phyloP scores from a whole-genome alignment of 1,140 invertebrate species.

The Atopsyche davidsoni region DNA sequence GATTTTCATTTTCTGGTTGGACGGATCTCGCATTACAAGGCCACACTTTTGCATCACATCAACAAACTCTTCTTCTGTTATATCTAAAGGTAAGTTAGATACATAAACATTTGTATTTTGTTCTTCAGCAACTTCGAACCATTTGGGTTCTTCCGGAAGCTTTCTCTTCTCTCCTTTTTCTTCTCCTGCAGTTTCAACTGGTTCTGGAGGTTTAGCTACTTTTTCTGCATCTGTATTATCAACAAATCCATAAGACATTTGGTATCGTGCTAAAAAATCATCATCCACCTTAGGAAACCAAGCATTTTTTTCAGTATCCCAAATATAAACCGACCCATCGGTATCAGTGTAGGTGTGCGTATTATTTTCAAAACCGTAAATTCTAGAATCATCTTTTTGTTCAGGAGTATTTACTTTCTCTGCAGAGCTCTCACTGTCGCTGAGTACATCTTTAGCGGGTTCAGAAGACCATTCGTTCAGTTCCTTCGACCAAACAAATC shows the following conservation, averaged over 20 bases:
- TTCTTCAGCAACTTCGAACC: constrained; percentile 92
- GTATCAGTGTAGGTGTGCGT: constrained; percentile 77
- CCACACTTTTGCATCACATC: constrained; percentile 95
- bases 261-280: constrained; percentile 93
- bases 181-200: constrained; percentile 33
- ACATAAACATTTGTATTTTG: constrained; percentile 98
- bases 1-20: constrained; percentile 80
- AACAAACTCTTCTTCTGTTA: constrained; percentile 84
- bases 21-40: constrained; percentile 84
- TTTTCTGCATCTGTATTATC: constrained; percentile 45
- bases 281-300: constrained; percentile 98
- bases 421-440: constrained; percentile 37
- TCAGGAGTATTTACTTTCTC: constrained; percentile 36
- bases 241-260: constrained; percentile 89
- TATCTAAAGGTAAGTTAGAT: constrained; percentile 81
- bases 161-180: constrained; percentile 40
- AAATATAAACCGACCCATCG: constrained; percentile 87
- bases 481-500: constrained; percentile 61
- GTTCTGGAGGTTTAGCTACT: constrained; percentile 14
- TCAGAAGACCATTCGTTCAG: constrained; percentile 59
- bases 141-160: constrained; percentile 54
- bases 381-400: constrained; percentile 33
- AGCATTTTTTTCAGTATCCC: constrained; percentile 83
- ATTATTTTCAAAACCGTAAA: constrained; percentile 69
- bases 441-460: constrained; percentile 32